phyloP scores from a whole-genome alignment of 2,797 vertebrate genomes.

The Eulemur rubriventer region DNA sequence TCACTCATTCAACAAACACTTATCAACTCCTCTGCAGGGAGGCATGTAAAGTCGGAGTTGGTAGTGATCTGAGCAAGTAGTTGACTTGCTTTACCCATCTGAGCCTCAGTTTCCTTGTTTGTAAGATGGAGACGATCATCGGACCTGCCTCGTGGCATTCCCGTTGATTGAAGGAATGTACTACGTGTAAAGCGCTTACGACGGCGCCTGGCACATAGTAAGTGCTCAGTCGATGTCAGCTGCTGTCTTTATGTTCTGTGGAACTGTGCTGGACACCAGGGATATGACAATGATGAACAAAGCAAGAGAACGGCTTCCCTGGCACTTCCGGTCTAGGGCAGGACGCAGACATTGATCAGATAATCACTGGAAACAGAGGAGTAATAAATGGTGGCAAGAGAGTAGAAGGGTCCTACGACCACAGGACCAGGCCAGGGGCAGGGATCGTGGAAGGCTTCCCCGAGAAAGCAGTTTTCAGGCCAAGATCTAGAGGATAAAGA shows the following conservation, averaged over 20 bases:
- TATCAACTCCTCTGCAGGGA: neutral
- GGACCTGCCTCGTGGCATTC: neutral
- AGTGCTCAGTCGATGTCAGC: rapidly evolving
- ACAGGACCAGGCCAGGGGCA: neutral
- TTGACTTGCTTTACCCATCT: neutral
- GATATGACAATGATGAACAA: rapidly evolving
- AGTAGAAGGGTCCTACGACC: neutral
- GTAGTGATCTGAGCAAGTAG: neutral
- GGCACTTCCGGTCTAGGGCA: neutral
- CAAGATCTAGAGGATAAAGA: neutral
- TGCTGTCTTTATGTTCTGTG: neutral
- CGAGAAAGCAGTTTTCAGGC: neutral
- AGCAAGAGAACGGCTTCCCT: neutral
- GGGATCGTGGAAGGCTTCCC: neutral
- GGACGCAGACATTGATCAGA: neutral
- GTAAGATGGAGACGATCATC: neutral
- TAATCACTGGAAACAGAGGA: neutral
- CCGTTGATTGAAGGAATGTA: neutral
- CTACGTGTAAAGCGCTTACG: neutral
- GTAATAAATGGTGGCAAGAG: neutral
- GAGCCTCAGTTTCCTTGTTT: neutral
- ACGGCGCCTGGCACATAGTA: neutral
- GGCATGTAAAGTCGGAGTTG: neutral
- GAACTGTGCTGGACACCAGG: neutral
- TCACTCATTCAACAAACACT: neutral